Base-by-base conservation (phyloP, 2,797 vertebrate species). In the Antennarius maculatus region DNA sequence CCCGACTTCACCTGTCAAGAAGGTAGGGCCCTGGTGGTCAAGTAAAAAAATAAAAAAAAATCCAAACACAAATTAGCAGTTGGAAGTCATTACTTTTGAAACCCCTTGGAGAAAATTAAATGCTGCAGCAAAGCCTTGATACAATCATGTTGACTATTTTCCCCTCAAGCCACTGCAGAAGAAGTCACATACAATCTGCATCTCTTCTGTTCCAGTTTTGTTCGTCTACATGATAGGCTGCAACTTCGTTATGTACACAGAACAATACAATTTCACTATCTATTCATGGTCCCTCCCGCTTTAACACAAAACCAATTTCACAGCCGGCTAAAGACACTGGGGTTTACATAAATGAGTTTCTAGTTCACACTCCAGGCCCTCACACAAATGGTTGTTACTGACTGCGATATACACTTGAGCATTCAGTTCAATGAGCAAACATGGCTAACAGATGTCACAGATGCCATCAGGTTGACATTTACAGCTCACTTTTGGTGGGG, bases 1-100 rank as follows among this genome's bases (percentile, higher is more conserved):
- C 66, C 97, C 97, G 73, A 92, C 96, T 28, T 98, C 97, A 54
- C 95, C 96, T 41, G 69, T 95, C 59, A 98, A 97, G 88, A 98
- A 98, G 97, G 98, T 99, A 97, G 17, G 81, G 68, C 50, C 23
- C 65, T 48, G 54, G 56, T 31, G 54, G 66, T 64, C 42, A 6
- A 23, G n/a, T 3, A 12, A 23, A 49, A 16, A 31, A 23, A 23
- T 23, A 23, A 6, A 10, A 61, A 27, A 31, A 2, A 15, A 51
- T 54, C 27, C 15, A 7, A 8, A 29, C 27, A 12, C 14, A 45
- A 54, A 68, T 48, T 34, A n/a, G 61, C 34, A 14, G 42, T 10
- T 54, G 43, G 15, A 18, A 14, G 52, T 28, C 29, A 42, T 56
- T 53, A 10, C 2, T 56, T 70, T 45, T 23, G 23, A 58, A 58